Evolutionary conservation across 2,888 invertebrate species (phyloP).

Genomic region (Xanthia icteritia): DNA sequence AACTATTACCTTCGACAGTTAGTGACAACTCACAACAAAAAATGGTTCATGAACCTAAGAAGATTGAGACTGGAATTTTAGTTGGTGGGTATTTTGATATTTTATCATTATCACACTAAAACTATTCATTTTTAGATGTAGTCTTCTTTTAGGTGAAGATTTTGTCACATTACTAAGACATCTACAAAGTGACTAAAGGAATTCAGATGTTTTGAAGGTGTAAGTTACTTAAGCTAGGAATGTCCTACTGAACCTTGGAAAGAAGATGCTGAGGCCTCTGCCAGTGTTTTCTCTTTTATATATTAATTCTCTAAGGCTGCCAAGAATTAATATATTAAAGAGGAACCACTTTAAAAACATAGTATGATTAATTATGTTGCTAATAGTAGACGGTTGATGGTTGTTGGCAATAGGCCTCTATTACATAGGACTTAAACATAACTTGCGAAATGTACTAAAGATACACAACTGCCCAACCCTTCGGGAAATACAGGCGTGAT

Average conservation of each 20-base stretch:
- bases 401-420: background rate
- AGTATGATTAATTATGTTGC: background rate
- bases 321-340: background rate
- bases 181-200: background rate
- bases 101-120: background rate
- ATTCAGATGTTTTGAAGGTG: no score
- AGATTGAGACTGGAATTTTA: slow-evolving; percentile 86
- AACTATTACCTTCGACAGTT: slow-evolving; percentile 59
- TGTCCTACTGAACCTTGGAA: background rate
- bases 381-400: background rate
- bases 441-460: background rate
- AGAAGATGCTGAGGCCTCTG: background rate
- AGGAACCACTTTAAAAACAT: background rate
- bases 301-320: background rate
- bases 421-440: background rate
- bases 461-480: background rate
- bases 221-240: background rate
- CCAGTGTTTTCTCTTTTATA: background rate
- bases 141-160: background rate
- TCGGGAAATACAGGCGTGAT: background rate
- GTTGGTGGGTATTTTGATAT: slow-evolving; percentile 76
- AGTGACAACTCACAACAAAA: slow-evolving; percentile 73
- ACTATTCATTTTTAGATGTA: background rate
- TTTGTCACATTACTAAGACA: background rate
- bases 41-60: slow-evolving; percentile 87